phyloP scores from a whole-genome alignment of 2,797 vertebrate species.

The Heliangelus exortis region DNA sequence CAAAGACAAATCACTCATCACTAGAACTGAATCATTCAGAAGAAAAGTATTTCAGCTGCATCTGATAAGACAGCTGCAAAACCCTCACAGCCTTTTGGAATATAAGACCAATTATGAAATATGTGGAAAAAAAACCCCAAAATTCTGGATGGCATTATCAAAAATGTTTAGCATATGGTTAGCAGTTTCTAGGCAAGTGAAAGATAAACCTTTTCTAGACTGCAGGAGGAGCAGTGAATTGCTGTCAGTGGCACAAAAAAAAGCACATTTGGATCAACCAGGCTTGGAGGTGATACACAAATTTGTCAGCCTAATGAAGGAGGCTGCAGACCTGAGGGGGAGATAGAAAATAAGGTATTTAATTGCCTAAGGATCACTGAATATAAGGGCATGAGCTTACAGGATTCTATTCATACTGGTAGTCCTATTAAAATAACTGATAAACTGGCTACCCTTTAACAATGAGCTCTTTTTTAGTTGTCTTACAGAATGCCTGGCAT shows the following conservation, averaged over 20 bases:
- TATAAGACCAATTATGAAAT: neutral
- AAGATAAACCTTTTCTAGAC: conserved; percentile 14
- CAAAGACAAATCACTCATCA: neutral
- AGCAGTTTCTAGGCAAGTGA: neutral
- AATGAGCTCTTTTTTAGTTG: neutral
- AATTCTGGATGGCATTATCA: neutral
- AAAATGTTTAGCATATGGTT: neutral
- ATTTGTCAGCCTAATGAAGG: neutral
- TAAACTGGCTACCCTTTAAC: neutral
- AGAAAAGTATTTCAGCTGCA: neutral
- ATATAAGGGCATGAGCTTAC: neutral
- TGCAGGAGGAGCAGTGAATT: neutral
- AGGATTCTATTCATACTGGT: neutral
- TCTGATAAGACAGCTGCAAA: conserved; percentile 24
- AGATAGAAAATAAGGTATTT: neutral
- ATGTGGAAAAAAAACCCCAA: neutral
- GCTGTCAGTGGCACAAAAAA: neutral
- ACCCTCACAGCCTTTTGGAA: neutral
- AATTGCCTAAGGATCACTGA: neutral
- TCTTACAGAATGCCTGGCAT: neutral
- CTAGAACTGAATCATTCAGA: neutral
- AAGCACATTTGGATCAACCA: neutral
- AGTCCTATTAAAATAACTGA: neutral
- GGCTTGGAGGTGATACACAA: neutral
- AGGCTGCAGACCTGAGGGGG: neutral